phyloP scores from a whole-genome alignment of 2,113 vertebrate genomes.

The Delphinus delphis region DNA sequence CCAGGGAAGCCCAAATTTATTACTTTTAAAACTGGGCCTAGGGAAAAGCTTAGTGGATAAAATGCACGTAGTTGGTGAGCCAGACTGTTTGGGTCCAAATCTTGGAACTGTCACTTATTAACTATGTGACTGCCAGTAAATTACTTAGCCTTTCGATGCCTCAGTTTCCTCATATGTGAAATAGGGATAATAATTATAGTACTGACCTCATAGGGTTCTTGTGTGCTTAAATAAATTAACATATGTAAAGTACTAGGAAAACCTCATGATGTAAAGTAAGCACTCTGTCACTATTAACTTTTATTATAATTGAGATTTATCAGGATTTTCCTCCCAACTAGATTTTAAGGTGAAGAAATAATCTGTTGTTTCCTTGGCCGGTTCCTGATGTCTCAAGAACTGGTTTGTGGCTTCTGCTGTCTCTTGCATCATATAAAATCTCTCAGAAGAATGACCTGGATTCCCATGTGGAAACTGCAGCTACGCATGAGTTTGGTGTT shows the following conservation, averaged over 20 bases:
- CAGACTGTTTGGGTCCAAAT: background rate
- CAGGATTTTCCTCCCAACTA: background rate
- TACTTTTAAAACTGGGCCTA: background rate
- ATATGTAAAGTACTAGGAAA: background rate
- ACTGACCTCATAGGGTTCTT: background rate
- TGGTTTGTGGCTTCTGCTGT: background rate
- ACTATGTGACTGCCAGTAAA: background rate
- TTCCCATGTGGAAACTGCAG: background rate
- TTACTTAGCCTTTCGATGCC: background rate
- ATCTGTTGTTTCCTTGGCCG: background rate
- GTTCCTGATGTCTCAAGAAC: background rate
- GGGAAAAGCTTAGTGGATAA: background rate
- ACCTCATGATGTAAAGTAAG: background rate
- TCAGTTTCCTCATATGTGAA: background rate
- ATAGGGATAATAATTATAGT: background rate
- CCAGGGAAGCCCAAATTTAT: background rate
- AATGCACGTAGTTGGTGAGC: background rate
- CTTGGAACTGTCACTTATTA: background rate
- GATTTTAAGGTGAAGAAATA: background rate
- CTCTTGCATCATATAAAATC: constrained; percentile 35
- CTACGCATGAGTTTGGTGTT: background rate
- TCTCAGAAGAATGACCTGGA: constrained; percentile 9
- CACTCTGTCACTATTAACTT: background rate
- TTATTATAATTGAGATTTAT: background rate
- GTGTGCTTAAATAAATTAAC: background rate